Evolutionary conservation across 2,888 invertebrate genomes (phyloP), one percentile per base, ranked within the genome.

Genomic region (Adelphocoris suturalis): DNA sequence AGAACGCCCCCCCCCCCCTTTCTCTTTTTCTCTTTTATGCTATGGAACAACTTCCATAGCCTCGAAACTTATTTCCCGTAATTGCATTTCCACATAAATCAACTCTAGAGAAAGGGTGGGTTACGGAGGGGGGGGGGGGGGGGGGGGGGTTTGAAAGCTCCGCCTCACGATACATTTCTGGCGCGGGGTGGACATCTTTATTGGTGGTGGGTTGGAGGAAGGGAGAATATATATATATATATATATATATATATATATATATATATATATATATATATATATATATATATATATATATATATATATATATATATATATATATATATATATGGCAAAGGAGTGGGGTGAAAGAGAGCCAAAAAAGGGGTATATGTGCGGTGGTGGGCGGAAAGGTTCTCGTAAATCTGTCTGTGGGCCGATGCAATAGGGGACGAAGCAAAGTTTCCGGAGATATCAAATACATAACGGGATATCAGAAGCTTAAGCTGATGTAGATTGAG

Each of bases 1-100:
- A 68, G 68, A 85, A 37, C 37, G 12, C 57, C 19, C n/a, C 19
- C n/a, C 68, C 23, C 23, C n/a, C n/a, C n/a, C n/a, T n/a, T n/a
- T n/a, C n/a, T n/a, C n/a, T 23, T 23, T 23, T 27, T 68, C 68
- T 61, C 84, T 85, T 85, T 61, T 85, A 85, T 85, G 85, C 19
- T 85, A 85, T 61, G 61, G 84, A 48, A 84, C 57, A 85, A 85
- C 85, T 85, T 57, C 61, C 61, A 27, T 16, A 61, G 85, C 85
- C 85, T 85, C 57, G 57, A 85, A 37, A 85, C 85, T 85, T 85
- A 85, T 85, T 85, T 85, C 28, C 28, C 61, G 85, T 85, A 85
- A 85, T 85, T 85, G 85, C 85, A 61, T 85, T 85, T 85, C 55
- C 19, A 85, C 85, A 85, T 85, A 85, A 85, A 85, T 85, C 85